Conservation (phyloP, 64 coral and sea anemone genomes). For the Trachythela sp. region DNA sequence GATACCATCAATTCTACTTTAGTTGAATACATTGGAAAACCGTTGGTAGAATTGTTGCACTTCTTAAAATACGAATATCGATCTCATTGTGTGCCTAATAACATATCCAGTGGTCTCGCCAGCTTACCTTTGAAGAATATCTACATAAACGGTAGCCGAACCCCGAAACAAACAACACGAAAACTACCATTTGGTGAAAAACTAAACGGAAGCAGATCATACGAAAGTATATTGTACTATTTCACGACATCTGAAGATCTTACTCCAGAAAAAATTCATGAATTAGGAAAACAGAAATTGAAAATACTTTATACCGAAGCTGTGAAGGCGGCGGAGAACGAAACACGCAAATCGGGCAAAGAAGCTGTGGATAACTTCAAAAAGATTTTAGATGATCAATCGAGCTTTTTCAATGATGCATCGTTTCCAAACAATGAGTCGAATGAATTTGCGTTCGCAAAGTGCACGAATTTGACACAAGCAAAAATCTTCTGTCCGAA, state of each 20-base stretch:
- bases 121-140: conserved; percentile 65
- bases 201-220: conserved; percentile 66
- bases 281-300: conserved; percentile 64
- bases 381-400: conserved; percentile 59
- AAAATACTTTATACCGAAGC: conserved; percentile 75
- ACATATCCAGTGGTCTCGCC: conserved; percentile 84
- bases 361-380: conserved; percentile 58
- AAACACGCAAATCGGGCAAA: conserved; percentile 50
- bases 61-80: conserved; percentile 68
- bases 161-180: conserved; percentile 43
- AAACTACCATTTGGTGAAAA: conserved; percentile 57
- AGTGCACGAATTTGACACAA: conserved; percentile 56
- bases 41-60: conserved; percentile 62
- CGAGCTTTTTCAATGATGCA: conserved; percentile 82
- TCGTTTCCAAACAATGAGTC: conserved; percentile 74
- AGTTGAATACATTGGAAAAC: conserved; percentile 63
- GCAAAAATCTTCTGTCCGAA: conserved; percentile 71
- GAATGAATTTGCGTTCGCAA: conserved; percentile 60
- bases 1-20: conserved; percentile 56
- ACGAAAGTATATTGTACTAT: conserved; percentile 83
- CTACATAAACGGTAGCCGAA: conserved; percentile 63
- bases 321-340: conserved; percentile 55
- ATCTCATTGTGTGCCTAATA: conserved; percentile 75
- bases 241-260: conserved; percentile 76
- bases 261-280: conserved; percentile 59